These are phyloP conservation scores for Crypturellus tataupa DNA, from an alignment of 2,797 vertebrate species.

Conservation along the genomic window DNA sequence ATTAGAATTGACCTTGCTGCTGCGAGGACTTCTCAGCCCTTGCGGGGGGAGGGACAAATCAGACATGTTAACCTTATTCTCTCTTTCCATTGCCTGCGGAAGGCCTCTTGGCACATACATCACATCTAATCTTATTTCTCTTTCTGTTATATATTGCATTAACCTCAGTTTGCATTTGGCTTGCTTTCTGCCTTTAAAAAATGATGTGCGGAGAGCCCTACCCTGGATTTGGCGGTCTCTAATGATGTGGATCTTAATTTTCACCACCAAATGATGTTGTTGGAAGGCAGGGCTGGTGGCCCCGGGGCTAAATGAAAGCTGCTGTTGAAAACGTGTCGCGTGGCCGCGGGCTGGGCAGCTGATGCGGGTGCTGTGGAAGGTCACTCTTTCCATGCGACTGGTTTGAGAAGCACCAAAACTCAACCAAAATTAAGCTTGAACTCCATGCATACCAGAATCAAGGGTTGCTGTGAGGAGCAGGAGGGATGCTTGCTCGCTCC, in stretches of 20 bases:
- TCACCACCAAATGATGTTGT: slow-evolving; percentile 24
- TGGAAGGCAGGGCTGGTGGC: slow-evolving; percentile 16
- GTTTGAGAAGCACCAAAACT: background rate
- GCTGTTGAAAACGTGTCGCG: background rate
- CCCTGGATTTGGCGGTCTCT: slow-evolving; percentile 3
- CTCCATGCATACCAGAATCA: background rate
- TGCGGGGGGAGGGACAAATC: slow-evolving; percentile 22
- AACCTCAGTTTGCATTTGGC: slow-evolving; percentile 68
- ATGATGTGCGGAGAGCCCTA: background rate
- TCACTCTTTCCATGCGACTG: fast-evolving
- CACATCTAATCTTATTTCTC: slow-evolving; percentile 75
- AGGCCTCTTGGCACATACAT: slow-evolving; percentile 74
- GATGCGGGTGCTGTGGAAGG: background rate
- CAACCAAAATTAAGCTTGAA: background rate
- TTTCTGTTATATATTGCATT: slow-evolving; percentile 71
- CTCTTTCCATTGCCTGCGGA: slow-evolving; percentile 67
- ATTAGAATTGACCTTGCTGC: slow-evolving; percentile 78
- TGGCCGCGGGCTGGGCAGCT: too few species aligned
- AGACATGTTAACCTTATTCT: slow-evolving; percentile 76
- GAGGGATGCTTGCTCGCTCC: background rate
- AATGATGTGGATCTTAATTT: slow-evolving; percentile 30
- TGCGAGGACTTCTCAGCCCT: slow-evolving; percentile 46
- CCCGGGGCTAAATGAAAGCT: background rate
- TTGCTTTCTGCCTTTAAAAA: slow-evolving; percentile 65
- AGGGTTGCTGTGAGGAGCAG: background rate